A percentile compares a stretch with the other conserved stretches of the same genome.
Evolutionary conservation across 1,140 invertebrate genomes (phyloP).

Genomic region (Pogonognathellus flavescens): DNA sequence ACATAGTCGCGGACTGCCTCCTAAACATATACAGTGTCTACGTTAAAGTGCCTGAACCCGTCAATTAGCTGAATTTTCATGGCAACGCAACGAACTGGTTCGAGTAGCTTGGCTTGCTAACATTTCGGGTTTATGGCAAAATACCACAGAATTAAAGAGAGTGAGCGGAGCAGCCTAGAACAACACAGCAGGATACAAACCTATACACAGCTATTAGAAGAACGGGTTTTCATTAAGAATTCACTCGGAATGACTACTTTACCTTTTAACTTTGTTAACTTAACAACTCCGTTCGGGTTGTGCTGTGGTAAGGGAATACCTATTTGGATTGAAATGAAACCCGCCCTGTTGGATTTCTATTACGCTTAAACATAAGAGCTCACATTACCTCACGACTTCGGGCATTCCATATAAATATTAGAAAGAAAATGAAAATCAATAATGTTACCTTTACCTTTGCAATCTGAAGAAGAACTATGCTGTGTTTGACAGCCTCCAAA

Average conservation of each 20-base stretch:
- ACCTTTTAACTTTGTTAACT: constrained; percentile 31
- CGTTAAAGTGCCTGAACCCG: not conserved
- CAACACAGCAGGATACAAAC: not conserved
- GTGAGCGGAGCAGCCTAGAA: not conserved
- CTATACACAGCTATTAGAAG: constrained; percentile 12
- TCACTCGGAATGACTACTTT: constrained; percentile 33
- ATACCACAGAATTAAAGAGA: not conserved
- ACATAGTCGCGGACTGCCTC: too few species aligned
- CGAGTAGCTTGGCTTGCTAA: not conserved
- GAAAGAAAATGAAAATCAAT: constrained; percentile 53
- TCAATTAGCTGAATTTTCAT: constrained; percentile 37
- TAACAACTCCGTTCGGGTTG: constrained; percentile 2
- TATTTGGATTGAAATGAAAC: constrained; percentile 9
- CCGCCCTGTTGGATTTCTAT: not conserved
- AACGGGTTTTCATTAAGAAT: constrained; percentile 40
- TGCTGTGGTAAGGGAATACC: not conserved
- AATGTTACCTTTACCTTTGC: constrained; percentile 81
- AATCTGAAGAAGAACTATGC: constrained; percentile 96
- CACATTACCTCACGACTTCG: constrained; percentile 13
- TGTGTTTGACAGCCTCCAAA: constrained; percentile 95
- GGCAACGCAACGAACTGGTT: constrained; percentile 23
- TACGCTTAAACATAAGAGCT: not conserved
- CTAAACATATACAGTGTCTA: not conserved
- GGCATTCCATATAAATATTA: constrained; percentile 42
- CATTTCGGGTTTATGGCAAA: constrained; percentile 10